Base-by-base conservation (phyloP, 2,888 invertebrate species). In the Caenorhabditis sp. region DNA sequence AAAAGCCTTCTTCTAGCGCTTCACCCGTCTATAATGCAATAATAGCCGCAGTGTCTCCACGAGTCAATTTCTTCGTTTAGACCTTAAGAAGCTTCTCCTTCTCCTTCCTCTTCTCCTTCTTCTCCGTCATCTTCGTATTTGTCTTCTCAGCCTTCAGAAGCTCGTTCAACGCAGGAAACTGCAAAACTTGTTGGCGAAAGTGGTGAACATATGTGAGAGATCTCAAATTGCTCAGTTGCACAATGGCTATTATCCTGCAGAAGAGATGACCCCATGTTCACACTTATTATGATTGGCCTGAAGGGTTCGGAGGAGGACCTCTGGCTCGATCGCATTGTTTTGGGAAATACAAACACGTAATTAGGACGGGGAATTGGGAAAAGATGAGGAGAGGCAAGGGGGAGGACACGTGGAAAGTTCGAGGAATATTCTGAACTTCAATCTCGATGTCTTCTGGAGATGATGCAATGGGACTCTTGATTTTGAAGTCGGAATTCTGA, bases 161-260 rank as follows among this genome's bases (percentile, higher is more conserved):
- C n/a, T n/a, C n/a, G n/a, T n/a, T n/a, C n/a, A n/a, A n/a, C n/a
- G n/a, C n/a, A n/a, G n/a, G n/a, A n/a, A n/a, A n/a, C n/a, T n/a
- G n/a, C n/a, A 40, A 37, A 70, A 64, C 32, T 64, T 64, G 56
- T 44, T 72, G 62, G 32, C 13, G 56, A 13, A 74, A 74, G 74
- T 65, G 65, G 58, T 32, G 50, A 55, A 47, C 76, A 76, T 76
- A 58, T 76, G 76, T 60, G 64, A 11, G 55, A 44, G 32, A 40
- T 40, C 67, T 76, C 76, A 76, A 76, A 76, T 76, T 76, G 67
- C 76, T 76, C 76, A 22, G 51, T 76, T 76, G 67, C 76, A 76
- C 76, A 76, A 76, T 76, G 67, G 53, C 53, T 55, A 67, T 76
- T 67, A 76, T 15, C 62, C 55, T 3, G 35, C 1, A 15, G 20